phyloP scores from a whole-genome alignment of 2,113 vertebrate genomes.

The Bostrychus sinensis region DNA sequence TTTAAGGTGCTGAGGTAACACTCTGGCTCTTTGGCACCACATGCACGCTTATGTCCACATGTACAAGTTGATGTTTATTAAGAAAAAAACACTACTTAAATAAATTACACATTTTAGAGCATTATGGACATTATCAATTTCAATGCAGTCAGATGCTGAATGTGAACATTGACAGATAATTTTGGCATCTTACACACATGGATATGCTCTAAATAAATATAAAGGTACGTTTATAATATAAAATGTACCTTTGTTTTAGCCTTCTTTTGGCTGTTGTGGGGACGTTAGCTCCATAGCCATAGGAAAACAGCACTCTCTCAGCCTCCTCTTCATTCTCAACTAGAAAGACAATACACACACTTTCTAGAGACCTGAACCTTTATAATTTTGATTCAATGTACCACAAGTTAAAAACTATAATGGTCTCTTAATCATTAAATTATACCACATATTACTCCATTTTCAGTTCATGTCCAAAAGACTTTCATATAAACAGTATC shows the following conservation, averaged over 20 bases:
- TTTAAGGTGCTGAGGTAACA: constrained; percentile 13
- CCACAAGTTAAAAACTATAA: too few species aligned
- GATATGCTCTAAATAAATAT: neutral
- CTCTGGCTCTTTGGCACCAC: constrained; percentile 2
- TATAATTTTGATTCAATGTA: neutral
- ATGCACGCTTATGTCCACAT: neutral
- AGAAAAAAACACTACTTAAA: neutral
- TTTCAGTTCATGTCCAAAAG: too few species aligned
- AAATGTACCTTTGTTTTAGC: constrained; percentile 90
- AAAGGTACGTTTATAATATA: too few species aligned
- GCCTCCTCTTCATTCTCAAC: constrained; percentile 94
- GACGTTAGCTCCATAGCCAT: constrained; percentile 97
- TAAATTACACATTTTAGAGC: neutral
- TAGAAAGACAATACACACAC: constrained; percentile 70
- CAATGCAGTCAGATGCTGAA: too few species aligned
- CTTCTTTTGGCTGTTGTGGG: constrained; percentile 94
- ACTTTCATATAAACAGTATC: too few species aligned
- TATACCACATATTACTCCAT: too few species aligned
- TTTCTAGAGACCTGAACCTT: neutral
- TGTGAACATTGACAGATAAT: too few species aligned
- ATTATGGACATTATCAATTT: neutral
- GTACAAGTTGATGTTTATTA: neutral
- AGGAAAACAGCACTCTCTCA: constrained; percentile 95
- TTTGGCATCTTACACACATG: neutral
- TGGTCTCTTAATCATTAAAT: too few species aligned